Conservation (phyloP, 2,113 vertebrate species). For the Chloropsis hardwickii region DNA sequence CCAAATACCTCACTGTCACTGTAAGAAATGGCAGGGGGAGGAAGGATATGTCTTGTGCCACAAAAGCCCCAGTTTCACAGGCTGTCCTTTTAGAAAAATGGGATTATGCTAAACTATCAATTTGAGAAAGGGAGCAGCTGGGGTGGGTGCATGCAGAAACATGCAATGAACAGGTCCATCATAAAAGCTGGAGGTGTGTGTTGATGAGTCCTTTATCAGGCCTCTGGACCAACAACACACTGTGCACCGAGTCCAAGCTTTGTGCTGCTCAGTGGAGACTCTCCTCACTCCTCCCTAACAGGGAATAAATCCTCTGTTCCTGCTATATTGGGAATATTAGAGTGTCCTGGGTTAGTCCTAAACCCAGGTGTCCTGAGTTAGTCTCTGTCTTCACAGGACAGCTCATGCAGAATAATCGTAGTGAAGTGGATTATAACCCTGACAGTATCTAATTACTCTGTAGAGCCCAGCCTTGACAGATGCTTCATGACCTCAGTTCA, state of each 20-base stretch:
- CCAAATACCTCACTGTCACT: neutral
- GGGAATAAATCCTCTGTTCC: neutral
- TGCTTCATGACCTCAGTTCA: neutral
- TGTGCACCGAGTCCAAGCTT: neutral
- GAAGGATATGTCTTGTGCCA: neutral
- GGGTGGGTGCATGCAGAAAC: neutral
- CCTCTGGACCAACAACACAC: neutral
- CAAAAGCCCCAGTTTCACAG: neutral
- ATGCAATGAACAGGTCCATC: neutral
- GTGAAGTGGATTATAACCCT: neutral
- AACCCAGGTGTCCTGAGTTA: neutral
- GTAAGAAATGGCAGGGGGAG: neutral
- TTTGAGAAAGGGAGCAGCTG: neutral
- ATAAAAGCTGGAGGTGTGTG: rapidly evolving
- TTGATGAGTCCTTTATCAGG: neutral
- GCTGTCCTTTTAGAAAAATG: neutral
- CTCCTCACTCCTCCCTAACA: rapidly evolving
- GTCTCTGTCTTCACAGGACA: neutral
- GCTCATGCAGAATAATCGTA: neutral
- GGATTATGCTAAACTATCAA: neutral
- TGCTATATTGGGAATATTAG: neutral
- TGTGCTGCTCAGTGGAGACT: neutral
- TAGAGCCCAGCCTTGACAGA: neutral
- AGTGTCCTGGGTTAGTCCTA: neutral
- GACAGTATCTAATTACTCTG: neutral